Evolutionary conservation across 2,797 vertebrate species (phyloP).

Genomic region (Mareca penelope): DNA sequence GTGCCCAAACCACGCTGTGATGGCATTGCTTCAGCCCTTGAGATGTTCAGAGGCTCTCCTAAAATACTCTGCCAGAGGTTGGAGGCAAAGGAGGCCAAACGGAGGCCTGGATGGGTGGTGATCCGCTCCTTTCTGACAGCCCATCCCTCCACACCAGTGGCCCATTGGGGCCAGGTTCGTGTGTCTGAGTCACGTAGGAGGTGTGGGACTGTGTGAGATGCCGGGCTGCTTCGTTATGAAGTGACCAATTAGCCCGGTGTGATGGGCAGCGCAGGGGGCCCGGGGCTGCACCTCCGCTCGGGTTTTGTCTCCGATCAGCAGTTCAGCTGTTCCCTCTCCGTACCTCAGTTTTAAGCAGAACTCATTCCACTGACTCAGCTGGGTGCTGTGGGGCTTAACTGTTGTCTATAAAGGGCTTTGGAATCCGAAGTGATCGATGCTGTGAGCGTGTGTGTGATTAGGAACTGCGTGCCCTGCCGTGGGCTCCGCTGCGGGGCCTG

Average conservation of each 20-base stretch:
- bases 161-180: neutral
- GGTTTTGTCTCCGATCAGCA: neutral
- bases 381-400: neutral
- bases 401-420: neutral
- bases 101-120: fast-evolving
- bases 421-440: neutral
- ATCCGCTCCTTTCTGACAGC: neutral
- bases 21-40: neutral
- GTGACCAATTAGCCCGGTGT: neutral
- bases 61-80: neutral
- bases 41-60: neutral
- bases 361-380: slow-evolving; percentile 28
- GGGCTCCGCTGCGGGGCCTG: neutral
- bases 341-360: neutral
- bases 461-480: neutral
- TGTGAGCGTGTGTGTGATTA: neutral
- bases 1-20: neutral
- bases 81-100: neutral
- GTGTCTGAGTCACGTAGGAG: neutral
- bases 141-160: neutral
- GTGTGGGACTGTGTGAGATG: neutral
- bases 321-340: neutral
- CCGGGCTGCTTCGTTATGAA: neutral
- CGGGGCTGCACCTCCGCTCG: neutral
- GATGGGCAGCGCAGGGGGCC: neutral